Conservation (phyloP, 1,140 invertebrate species). For the Chrysomallon squamiferum region DNA sequence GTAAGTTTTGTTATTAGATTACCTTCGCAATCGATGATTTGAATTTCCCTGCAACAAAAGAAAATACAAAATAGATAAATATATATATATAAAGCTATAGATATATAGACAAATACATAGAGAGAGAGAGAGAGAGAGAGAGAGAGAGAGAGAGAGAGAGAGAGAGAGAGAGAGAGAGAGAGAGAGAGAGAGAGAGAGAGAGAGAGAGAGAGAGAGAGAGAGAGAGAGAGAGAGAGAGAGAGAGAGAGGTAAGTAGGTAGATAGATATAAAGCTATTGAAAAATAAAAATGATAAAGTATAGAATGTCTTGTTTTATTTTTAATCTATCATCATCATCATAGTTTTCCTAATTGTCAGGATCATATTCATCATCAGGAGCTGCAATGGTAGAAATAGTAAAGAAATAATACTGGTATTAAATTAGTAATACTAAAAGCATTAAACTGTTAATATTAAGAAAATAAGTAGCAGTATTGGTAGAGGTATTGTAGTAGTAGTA, state of each 20-base stretch:
- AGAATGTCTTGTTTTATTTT: too few species aligned
- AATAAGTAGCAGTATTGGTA: too few species aligned
- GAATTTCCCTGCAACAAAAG: too few species aligned
- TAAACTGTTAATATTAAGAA: too few species aligned
- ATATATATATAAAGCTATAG: not conserved
- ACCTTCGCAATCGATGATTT: not conserved
- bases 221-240: slow-evolving; percentile 1
- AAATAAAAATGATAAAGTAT: not conserved
- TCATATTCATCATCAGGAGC: too few species aligned
- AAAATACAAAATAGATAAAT: too few species aligned
- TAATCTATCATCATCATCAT: too few species aligned
- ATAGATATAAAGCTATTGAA: not conserved
- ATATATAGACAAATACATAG: not conserved
- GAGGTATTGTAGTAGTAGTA: too few species aligned
- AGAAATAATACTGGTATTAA: too few species aligned
- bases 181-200: slow-evolving; percentile 7
- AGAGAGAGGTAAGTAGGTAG: not conserved
- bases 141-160: not conserved
- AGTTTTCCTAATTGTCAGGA: too few species aligned
- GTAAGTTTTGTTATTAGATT: not conserved
- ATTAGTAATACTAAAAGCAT: too few species aligned
- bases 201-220: slow-evolving; percentile 1
- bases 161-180: slow-evolving; percentile 3
- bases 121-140: slow-evolving; percentile 8
- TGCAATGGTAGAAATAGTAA: too few species aligned